Conservation (phyloP, 1,140 invertebrate species). For the Anastatus disparis region DNA sequence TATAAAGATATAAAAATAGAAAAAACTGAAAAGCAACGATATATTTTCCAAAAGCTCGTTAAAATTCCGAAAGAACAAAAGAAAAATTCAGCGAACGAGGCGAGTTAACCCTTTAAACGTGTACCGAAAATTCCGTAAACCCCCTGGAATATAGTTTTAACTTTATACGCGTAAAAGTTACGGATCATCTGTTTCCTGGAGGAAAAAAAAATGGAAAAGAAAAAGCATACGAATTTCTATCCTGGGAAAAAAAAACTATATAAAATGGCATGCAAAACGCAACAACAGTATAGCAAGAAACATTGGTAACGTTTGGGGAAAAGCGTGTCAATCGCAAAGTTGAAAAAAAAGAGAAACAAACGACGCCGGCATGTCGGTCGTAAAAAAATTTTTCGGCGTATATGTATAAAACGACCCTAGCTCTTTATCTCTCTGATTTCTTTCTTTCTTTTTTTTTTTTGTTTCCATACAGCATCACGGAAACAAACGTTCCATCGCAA, state of each 20-base stretch:
- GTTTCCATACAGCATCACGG: constrained; percentile 25
- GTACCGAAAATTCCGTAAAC: neutral
- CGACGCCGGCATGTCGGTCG: constrained; percentile 33
- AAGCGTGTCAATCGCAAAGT: constrained; percentile 31
- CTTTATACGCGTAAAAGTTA: constrained; percentile 8
- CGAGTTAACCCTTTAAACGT: too few relatives aligned
- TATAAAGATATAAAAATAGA: too few relatives aligned
- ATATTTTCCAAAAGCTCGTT: neutral
- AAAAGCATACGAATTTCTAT: neutral
- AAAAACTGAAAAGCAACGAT: too few relatives aligned
- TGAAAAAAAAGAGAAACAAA: constrained; percentile 16
- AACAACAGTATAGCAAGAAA: constrained; percentile 1
- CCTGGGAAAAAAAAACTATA: constrained; percentile 28
- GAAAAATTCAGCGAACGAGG: too few relatives aligned
- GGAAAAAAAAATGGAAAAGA: neutral
- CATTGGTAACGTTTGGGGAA: constrained; percentile 36
- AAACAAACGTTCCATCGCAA: constrained; percentile 54
- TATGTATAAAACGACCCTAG: constrained; percentile 32
- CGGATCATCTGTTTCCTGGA: neutral
- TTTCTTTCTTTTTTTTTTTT: constrained; percentile 44
- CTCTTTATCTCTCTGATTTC: constrained; percentile 20
- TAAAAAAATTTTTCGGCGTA: constrained; percentile 27
- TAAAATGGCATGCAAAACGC: neutral
- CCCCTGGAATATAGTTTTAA: constrained; percentile 3
- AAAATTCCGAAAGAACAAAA: constrained; percentile 11